Percentiles rank a stretch among this genome's conserved stretches.
phyloP scores from a whole-genome alignment of 2,888 invertebrate genomes.

The Ceramica pisi region DNA sequence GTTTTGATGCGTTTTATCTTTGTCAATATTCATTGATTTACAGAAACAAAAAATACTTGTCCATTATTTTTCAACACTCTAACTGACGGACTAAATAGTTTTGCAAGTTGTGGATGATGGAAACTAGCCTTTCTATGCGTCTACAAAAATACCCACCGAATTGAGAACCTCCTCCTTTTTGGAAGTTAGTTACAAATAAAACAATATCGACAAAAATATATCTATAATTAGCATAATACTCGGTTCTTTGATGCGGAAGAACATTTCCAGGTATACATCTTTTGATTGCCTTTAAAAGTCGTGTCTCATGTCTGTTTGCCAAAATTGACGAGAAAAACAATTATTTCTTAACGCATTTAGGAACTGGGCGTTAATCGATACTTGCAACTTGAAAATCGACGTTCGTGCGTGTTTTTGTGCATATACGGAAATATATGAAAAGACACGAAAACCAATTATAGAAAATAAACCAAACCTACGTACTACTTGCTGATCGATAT shows the following conservation, averaged over 20 bases:
- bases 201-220: no score
- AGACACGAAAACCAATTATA: constrained; percentile 49
- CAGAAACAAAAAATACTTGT: no score
- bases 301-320: neutral
- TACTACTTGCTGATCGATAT: neutral
- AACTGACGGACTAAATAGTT: no score
- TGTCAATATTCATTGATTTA: no score
- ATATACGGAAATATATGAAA: constrained; percentile 46
- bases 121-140: no score
- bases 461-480: constrained; percentile 19
- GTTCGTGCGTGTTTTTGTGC: constrained; percentile 33
- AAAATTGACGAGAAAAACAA: neutral
- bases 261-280: neutral
- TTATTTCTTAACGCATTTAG: neutral
- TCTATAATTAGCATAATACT: neutral
- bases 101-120: no score
- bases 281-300: neutral
- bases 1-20: no score
- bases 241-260: neutral
- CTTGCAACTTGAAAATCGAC: constrained; percentile 44
- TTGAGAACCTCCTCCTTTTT: no score
- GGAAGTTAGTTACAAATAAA: no score
- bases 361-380: neutral
- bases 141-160: no score
- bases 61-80: no score